Conservation (phyloP, 1,140 invertebrate genomes). For the Heliothis subflexa region DNA sequence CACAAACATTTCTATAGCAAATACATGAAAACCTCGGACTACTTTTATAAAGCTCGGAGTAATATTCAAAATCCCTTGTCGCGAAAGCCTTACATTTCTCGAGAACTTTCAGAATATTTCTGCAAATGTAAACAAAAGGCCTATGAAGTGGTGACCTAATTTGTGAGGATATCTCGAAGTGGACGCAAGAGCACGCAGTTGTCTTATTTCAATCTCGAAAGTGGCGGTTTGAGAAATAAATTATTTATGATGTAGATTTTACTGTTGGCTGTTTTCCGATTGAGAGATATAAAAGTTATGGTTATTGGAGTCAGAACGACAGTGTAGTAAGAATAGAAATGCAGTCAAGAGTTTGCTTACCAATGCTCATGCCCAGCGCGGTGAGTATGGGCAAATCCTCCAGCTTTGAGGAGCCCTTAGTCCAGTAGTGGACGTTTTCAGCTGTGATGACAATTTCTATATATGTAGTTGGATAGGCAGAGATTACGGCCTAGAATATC, state of each 20-base stretch:
- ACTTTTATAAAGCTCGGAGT: background rate
- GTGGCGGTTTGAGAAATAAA: constrained; percentile 19
- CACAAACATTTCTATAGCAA: too few relatives aligned
- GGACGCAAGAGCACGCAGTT: background rate
- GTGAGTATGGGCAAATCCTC: too few relatives aligned
- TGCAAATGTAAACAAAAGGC: constrained; percentile 13
- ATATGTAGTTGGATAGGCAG: too few relatives aligned
- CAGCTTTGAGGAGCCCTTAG: too few relatives aligned
- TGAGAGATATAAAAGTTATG: background rate
- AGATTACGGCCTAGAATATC: too few relatives aligned
- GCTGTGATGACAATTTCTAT: too few relatives aligned
- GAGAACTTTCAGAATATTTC: background rate
- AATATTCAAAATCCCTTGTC: constrained; percentile 4
- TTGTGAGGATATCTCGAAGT: constrained; percentile 3
- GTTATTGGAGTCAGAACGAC: background rate
- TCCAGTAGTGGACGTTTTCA: too few relatives aligned
- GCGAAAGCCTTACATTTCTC: constrained; percentile 7
- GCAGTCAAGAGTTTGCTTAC: too few relatives aligned
- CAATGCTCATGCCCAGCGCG: too few relatives aligned
- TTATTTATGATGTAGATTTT: background rate
- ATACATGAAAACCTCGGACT: too few relatives aligned
- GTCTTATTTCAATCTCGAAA: constrained; percentile 20
- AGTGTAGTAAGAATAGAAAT: too few relatives aligned
- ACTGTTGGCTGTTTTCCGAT: background rate
- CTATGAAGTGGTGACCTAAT: constrained; percentile 8